Evolutionary conservation across 2,797 vertebrate species (phyloP).

Genomic region (Gadopsis bispinosus): DNA sequence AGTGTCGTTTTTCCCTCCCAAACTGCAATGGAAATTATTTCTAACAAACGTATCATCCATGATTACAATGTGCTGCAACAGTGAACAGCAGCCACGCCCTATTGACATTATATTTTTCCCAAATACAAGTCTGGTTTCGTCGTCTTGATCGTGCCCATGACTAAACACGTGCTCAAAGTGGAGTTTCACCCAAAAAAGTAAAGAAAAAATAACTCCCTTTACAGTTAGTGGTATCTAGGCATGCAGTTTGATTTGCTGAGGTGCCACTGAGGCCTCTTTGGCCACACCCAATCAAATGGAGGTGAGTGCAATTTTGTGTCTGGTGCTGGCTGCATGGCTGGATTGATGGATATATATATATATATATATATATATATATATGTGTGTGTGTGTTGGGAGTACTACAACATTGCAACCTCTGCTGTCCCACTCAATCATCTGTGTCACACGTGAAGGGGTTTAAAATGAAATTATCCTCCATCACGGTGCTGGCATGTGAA

Average conservation of each 20-base stretch:
- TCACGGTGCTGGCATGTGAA: neutral
- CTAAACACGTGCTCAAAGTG: neutral
- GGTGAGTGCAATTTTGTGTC: slow-evolving; percentile 14
- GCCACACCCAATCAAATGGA: neutral
- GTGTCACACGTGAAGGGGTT: neutral
- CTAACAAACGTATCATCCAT: slow-evolving; percentile 14
- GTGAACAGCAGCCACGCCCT: slow-evolving; percentile 4
- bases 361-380: too few relatives aligned
- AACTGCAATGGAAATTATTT: neutral
- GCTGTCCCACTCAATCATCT: slow-evolving; percentile 11
- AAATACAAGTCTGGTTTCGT: too few relatives aligned
- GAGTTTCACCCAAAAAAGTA: slow-evolving; percentile 2
- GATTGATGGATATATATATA: slow-evolving; percentile 19
- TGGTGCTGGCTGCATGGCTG: neutral
- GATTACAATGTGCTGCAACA: slow-evolving; percentile 15
- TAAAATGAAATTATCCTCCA: slow-evolving; percentile 21
- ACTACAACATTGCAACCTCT: slow-evolving; percentile 5
- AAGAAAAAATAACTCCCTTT: neutral
- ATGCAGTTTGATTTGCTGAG: slow-evolving; percentile 13
- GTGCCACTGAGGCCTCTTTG: neutral
- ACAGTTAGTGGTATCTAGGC: neutral
- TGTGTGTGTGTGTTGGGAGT: neutral
- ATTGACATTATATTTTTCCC: neutral
- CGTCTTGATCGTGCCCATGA: neutral
- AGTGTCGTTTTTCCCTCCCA: neutral